Base-by-base conservation (phyloP, 2,888 invertebrate genomes). In the Psylliodes chrysocephalus region DNA sequence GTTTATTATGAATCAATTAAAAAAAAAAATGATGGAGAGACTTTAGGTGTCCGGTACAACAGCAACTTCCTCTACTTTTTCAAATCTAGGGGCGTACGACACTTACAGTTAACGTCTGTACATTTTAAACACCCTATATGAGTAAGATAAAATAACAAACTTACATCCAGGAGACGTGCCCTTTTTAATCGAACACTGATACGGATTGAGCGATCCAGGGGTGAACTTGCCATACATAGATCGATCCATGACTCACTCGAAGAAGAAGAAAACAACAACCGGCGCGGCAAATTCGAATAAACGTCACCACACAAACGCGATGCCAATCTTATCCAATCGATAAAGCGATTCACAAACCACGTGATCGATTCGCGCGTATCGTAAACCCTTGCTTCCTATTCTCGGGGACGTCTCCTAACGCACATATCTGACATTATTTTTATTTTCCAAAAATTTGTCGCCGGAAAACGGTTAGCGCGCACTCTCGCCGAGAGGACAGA, bases 141-240 rank as follows among this genome's bases (percentile, higher is more conserved):
- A n/a, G n/a, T n/a, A 42, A 63, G 53, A 53, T 57, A 22, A n/a
- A n/a, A n/a, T n/a, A 60, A 65, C 64, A 81, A 84, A 91, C 93
- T 93, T 86, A 93, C 93, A 93, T 86, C 92, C 93, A 75, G 93
- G 93, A 77, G 90, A 89, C 72, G 91, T 91, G 78, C 92, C 93
- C 84, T 92, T 91, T 84, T 90, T 91, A 81, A 92, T 86, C 56
- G 92, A 90, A 82, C 94, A 93, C 83, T 93, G 89, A 83, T 92
- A 94, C 55, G 94, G 94, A 78, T 93, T 91, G 82, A 93, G 89
- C 79, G 91, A 91, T 44, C 93, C 92, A 57, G 92, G 93, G 81
- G 90, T 89, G 79, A 93, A 88, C 85, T 93, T 93, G 73, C 94
- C 94, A 82, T 94, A 94, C 93, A 93, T 94, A 82, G 93, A 91